phyloP scores from a whole-genome alignment of 2,113 vertebrate species.

The Synchiropus splendidus region DNA sequence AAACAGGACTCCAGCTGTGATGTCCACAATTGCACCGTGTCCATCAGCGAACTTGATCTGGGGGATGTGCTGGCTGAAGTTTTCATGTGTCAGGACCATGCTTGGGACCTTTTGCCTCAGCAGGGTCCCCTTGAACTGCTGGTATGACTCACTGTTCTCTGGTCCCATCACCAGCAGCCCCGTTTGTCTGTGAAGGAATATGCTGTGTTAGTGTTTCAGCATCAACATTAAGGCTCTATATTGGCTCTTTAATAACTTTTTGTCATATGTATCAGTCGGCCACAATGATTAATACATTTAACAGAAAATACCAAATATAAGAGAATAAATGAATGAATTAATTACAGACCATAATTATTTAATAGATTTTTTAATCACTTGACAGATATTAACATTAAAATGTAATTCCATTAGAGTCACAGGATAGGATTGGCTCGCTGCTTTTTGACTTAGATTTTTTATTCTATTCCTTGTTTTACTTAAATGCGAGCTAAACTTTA shows the following conservation, averaged over 20 bases:
- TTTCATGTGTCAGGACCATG: slow-evolving; percentile 40
- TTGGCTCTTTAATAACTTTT: too few relatives aligned
- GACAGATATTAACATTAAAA: neutral
- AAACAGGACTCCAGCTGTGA: slow-evolving; percentile 72
- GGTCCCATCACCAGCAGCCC: slow-evolving; percentile 75
- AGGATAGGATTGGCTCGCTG: too few relatives aligned
- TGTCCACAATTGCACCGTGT: slow-evolving; percentile 71
- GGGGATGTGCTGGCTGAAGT: slow-evolving; percentile 67
- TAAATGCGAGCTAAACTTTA: too few relatives aligned
- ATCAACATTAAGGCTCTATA: too few relatives aligned
- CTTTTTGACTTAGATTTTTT: too few relatives aligned
- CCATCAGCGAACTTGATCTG: slow-evolving; percentile 55
- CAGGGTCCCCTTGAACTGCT: slow-evolving; percentile 53
- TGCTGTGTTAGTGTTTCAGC: neutral
- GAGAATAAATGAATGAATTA: neutral
- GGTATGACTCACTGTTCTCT: slow-evolving; percentile 49
- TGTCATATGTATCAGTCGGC: neutral
- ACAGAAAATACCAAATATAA: neutral
- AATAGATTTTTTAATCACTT: neutral
- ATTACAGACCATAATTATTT: slow-evolving; percentile 4
- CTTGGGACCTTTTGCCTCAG: slow-evolving; percentile 49
- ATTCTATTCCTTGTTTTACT: too few relatives aligned
- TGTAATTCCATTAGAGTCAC: too few relatives aligned
- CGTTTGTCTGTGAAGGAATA: slow-evolving; percentile 57
- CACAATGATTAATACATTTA: neutral